Conservation (phyloP, 2,797 vertebrate species). For the Coilia nasus region DNA sequence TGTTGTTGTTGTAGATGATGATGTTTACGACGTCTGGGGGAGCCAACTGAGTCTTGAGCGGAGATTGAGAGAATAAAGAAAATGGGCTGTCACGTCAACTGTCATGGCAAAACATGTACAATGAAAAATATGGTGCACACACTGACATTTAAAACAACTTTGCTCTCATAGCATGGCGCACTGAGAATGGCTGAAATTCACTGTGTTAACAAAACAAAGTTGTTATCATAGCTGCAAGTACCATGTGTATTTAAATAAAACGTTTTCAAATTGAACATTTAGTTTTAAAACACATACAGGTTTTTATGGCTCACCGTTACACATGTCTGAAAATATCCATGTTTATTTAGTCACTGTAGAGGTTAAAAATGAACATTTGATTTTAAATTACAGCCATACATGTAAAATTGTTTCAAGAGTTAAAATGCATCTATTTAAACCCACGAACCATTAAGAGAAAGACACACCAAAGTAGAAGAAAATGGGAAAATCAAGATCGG, state of each 20-base stretch:
- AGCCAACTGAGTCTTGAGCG: neutral
- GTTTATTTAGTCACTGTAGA: neutral
- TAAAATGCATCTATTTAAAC: neutral
- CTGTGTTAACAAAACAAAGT: neutral
- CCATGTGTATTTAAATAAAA: neutral
- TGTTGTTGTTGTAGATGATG: neutral
- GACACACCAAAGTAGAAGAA: neutral
- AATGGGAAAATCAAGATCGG: neutral
- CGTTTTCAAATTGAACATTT: neutral
- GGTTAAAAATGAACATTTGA: neutral
- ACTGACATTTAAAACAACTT: conserved; percentile 19
- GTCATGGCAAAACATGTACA: conserved; percentile 15
- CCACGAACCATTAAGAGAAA: neutral
- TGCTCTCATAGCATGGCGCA: neutral
- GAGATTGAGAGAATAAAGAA: conserved; percentile 8
- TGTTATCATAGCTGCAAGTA: no score
- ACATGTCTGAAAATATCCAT: neutral
- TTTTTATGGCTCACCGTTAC: neutral
- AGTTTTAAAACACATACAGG: neutral
- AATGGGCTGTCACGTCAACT: conserved; percentile 23
- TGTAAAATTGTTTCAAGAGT: neutral
- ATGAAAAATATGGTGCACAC: conserved; percentile 18
- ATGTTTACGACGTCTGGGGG: conserved; percentile 14
- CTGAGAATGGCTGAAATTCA: neutral
- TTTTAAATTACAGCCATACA: neutral